Percentiles rank a stretch among this genome's conserved stretches.
Evolutionary conservation across 2,888 invertebrate species (phyloP).

Genomic region (Agelastica alni): DNA sequence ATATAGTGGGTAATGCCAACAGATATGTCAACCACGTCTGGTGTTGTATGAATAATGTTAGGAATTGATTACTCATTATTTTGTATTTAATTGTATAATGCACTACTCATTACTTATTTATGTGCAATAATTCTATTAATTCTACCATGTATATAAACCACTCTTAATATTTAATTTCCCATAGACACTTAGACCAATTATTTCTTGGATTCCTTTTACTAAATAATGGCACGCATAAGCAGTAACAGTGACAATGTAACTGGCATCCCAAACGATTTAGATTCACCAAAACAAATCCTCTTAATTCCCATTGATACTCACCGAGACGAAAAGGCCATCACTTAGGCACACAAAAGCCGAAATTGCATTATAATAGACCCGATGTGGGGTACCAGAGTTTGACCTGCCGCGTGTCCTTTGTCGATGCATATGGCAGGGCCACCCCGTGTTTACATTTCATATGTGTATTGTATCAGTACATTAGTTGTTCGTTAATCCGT

Average conservation of each 20-base stretch:
- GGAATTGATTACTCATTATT: no score
- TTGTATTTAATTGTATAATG: no score
- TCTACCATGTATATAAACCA: no score
- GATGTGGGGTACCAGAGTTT: slow-evolving; percentile 43
- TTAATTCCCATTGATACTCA: slow-evolving; percentile 35
- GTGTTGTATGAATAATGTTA: no score
- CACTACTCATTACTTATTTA: no score
- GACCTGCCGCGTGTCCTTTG: slow-evolving; percentile 47
- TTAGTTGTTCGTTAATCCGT: slow-evolving; percentile 51
- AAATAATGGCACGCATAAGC: no score
- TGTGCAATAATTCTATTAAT: no score
- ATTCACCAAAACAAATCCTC: slow-evolving; percentile 14
- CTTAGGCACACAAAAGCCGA: slow-evolving; percentile 47
- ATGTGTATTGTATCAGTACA: slow-evolving; percentile 47
- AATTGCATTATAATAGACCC: slow-evolving; percentile 49
- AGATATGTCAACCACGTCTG: no score
- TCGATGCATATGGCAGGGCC: slow-evolving; percentile 43
- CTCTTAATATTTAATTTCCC: no score
- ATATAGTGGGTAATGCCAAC: no score
- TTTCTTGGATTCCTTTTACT: no score
- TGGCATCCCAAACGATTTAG: slow-evolving; percentile 23
- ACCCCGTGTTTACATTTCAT: slow-evolving; percentile 51
- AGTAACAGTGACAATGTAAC: slow-evolving; percentile 5
- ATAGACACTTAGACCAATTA: no score
- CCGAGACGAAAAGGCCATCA: slow-evolving; percentile 49